Evolutionary conservation across 2,113 vertebrate genomes (phyloP).

Genomic region (Microtus montanus): DNA sequence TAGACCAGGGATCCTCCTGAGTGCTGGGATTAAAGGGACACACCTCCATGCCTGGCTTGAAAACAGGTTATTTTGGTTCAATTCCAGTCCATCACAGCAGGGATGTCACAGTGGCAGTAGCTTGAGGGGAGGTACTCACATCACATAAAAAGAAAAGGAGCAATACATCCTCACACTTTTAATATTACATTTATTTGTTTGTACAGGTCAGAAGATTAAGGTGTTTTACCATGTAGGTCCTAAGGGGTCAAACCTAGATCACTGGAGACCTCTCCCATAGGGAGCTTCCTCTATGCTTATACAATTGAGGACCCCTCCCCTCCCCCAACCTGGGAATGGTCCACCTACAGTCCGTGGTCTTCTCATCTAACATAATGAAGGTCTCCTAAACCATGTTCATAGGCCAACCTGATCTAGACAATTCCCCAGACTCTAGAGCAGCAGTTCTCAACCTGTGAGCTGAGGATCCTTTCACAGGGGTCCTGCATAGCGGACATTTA

Average conservation of each 20-base stretch:
- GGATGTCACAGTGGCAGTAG: neutral
- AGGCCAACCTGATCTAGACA: neutral
- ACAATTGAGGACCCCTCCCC: neutral
- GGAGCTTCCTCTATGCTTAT: neutral
- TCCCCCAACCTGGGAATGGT: neutral
- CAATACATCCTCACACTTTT: neutral
- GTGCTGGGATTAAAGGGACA: neutral
- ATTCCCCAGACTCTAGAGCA: neutral
- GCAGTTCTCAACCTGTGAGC: neutral
- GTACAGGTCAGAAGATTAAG: neutral
- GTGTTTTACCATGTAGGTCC: neutral
- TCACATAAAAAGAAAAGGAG: neutral
- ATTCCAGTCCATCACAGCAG: neutral
- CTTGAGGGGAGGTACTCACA: neutral
- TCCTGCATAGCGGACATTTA: neutral
- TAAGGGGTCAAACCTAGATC: neutral
- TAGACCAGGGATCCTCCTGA: neutral
- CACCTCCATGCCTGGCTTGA: neutral
- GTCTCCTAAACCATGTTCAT: neutral
- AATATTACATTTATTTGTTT: neutral
- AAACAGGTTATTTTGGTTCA: neutral
- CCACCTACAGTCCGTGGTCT: neutral
- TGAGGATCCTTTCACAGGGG: neutral
- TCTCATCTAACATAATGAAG: neutral
- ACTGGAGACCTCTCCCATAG: neutral